Evolutionary conservation across 1,140 invertebrate genomes (phyloP), one percentile per base, ranked within the genome.

Genomic region (Drosophila pachea): DNA sequence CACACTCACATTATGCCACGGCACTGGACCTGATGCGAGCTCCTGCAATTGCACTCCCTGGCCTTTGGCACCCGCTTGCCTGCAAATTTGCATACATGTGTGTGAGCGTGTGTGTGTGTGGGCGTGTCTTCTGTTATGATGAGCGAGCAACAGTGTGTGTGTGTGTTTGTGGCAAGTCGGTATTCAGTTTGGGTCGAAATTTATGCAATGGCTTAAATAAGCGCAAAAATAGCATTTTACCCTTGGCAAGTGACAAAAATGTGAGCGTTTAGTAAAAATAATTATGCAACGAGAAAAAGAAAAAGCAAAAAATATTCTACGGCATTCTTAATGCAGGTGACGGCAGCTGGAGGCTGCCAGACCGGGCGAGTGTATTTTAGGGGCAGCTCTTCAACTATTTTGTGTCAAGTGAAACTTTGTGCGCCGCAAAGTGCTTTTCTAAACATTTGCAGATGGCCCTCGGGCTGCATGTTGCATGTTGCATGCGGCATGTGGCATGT

Each of bases 191-290:
- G 65, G 54, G 73, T 58, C 76, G 48, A 86, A 79, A 83, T 84
- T 84, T 84, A 83, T 83, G 81, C 79, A 84, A 83, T 79, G 64
- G 78, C 62, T 83, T 83, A 84, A 83, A 83, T 79, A 84, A 84
- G 76, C 76, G 78, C 73, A 76, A 84, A 83, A 83, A 84, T 82
- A 73, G 53, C 76, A 83, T 73, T 76, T 83, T 84, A 69, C 65
- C 62, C 75, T 60, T 61, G 61, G 61, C 54, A 72, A 76, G 79
- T 84, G 79, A 69, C 79, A 83, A 82, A 72, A 78, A 70, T 71
- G 48, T 78, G 65, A 75, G 59, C 71, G 61, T 78, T 68, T 69
- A 63, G 55, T 59, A 63, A 83, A 82, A 84, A 83, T 83, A 84
- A 83, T 83, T 84, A 84, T 84, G 68, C 73, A 68, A 65, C 47